Evolutionary conservation across 1,140 invertebrate species (phyloP).

Genomic region (Cyrtorhinus lividipennis): DNA sequence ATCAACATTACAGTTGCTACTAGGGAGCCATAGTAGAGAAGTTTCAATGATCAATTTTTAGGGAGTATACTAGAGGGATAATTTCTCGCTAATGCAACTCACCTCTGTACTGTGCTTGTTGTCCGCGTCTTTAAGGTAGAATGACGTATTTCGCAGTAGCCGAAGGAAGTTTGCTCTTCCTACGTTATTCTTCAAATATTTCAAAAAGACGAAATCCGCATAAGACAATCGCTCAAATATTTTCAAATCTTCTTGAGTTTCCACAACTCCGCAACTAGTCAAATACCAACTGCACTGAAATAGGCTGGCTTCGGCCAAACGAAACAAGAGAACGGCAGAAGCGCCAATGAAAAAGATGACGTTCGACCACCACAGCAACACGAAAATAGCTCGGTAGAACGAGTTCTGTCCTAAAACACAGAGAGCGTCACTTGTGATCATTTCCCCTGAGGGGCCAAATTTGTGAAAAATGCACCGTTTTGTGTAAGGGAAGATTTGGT

Average conservation of each 20-base stretch:
- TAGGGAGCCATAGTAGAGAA: no score
- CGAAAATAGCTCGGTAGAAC: background rate
- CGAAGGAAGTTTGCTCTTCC: background rate
- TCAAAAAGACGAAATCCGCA: background rate
- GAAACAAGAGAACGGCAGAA: background rate
- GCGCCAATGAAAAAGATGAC: background rate
- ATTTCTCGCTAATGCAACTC: no score
- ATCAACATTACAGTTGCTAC: no score
- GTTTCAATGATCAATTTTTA: no score
- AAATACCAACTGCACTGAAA: background rate
- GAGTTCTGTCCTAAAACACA: slow-evolving; percentile 54
- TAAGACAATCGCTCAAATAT: background rate
- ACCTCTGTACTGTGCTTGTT: no score
- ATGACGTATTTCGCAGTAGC: background rate
- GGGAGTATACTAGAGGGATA: no score
- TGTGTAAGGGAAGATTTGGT: slow-evolving; percentile 27
- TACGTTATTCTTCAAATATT: background rate
- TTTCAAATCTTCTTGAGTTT: background rate
- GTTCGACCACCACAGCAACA: background rate
- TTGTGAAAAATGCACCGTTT: slow-evolving; percentile 30
- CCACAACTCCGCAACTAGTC: background rate
- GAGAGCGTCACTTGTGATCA: slow-evolving; percentile 42
- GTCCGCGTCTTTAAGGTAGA: background rate
- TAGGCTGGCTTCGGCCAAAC: background rate
- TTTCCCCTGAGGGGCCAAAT: slow-evolving; percentile 41